Evolutionary conservation across 1,140 invertebrate genomes (phyloP).

Genomic region (Rhagoletis zephyria): DNA sequence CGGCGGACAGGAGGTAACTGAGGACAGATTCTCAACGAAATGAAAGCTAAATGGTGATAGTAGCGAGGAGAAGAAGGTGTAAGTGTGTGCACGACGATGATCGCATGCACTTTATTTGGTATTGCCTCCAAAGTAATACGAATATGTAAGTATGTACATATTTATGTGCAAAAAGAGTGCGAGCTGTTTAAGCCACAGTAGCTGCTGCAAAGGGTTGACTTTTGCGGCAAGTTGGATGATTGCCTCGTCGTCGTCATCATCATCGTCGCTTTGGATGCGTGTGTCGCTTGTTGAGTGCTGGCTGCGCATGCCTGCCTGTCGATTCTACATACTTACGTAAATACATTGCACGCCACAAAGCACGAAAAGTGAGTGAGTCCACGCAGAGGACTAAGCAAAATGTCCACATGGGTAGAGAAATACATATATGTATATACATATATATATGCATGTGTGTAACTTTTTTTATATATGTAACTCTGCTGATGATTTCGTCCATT

Average conservation of each 20-base stretch:
- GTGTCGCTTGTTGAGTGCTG: slow-evolving; percentile 46
- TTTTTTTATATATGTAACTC: neutral
- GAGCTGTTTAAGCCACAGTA: slow-evolving; percentile 36
- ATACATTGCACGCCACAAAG: slow-evolving; percentile 25
- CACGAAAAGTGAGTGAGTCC: neutral
- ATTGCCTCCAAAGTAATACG: neutral
- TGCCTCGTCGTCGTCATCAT: neutral
- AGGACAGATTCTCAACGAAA: slow-evolving; percentile 3
- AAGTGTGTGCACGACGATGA: slow-evolving; percentile 6
- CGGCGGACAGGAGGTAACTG: neutral
- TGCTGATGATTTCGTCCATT: neutral
- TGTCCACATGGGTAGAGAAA: neutral
- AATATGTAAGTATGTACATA: neutral
- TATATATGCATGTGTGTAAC: neutral
- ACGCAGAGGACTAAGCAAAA: neutral
- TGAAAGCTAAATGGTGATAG: neutral
- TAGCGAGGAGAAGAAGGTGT: neutral
- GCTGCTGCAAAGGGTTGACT: slow-evolving; percentile 22
- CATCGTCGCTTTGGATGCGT: neutral
- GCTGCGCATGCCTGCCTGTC: slow-evolving; percentile 44
- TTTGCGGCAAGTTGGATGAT: slow-evolving; percentile 16
- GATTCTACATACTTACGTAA: neutral
- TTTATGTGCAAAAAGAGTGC: slow-evolving; percentile 5
- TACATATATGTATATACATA: neutral
- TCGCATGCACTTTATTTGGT: slow-evolving; percentile 49